phyloP scores from a whole-genome alignment of 2,888 invertebrate species.

The Apamea anceps region DNA sequence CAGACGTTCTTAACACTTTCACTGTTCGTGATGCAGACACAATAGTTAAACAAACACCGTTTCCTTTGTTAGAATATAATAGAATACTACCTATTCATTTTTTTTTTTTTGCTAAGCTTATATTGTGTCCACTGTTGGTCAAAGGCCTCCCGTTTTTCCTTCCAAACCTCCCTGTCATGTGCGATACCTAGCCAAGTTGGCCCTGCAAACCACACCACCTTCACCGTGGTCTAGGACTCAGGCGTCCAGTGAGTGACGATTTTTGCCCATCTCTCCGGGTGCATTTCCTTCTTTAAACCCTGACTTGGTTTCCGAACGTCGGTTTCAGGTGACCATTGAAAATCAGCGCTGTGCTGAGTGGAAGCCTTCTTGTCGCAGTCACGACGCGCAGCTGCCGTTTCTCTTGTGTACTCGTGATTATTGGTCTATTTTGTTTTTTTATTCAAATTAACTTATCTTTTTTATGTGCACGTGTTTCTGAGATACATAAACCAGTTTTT shows the following conservation, averaged over 20 bases:
- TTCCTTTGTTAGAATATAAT: not conserved
- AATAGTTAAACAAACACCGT: not conserved
- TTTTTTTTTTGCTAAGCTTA: too few relatives aligned
- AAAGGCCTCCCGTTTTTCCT: not conserved
- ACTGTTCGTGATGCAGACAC: not conserved
- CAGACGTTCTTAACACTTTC: not conserved
- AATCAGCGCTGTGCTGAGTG: not conserved
- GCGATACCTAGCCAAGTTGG: too few relatives aligned
- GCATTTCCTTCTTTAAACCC: not conserved
- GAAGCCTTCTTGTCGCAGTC: too few relatives aligned
- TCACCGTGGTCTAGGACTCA: not conserved
- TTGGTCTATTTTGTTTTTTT: too few relatives aligned
- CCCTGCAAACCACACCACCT: not conserved
- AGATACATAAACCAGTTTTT: not conserved
- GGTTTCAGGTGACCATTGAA: too few relatives aligned
- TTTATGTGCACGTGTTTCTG: not conserved
- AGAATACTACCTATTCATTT: not conserved
- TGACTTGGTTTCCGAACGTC: not conserved
- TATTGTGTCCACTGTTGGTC: not conserved
- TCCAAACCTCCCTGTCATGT: not conserved
- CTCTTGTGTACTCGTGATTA: not conserved
- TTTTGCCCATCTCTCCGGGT: too few relatives aligned
- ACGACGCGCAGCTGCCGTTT: not conserved
- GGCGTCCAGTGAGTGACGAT: too few relatives aligned
- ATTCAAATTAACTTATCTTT: not conserved